These are phyloP conservation scores for Danaus chrysippus DNA, from an alignment of 2,888 invertebrate genomes.

Conservation along the genomic window DNA sequence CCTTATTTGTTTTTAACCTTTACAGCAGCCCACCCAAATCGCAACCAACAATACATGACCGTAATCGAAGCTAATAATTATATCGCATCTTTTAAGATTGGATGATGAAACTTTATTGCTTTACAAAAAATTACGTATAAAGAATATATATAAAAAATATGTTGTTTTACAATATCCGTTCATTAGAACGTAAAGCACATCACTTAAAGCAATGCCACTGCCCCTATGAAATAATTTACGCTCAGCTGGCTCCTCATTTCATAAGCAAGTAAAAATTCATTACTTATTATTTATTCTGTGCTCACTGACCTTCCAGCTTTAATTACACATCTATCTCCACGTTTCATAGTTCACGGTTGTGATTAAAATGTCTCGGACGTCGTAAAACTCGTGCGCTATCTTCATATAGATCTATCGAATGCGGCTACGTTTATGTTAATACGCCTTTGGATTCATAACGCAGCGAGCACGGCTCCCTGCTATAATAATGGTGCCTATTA, in stretches of 20 bases:
- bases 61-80: constrained; percentile 8
- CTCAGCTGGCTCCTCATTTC: constrained; percentile 69
- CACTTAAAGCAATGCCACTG: constrained; percentile 63
- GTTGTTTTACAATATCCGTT: constrained; percentile 47
- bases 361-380: constrained; percentile 67
- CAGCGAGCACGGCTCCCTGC: constrained; percentile 64
- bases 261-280: constrained; percentile 69
- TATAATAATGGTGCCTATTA: constrained; percentile 68
- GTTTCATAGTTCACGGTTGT: constrained; percentile 77
- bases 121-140: constrained; percentile 26
- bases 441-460: constrained; percentile 70
- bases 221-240: constrained; percentile 74
- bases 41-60: constrained; percentile 1
- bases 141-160: constrained; percentile 29
- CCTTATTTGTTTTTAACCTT: constrained; percentile 6
- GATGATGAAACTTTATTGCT: constrained; percentile 22
- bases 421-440: constrained; percentile 65
- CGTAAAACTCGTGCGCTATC: constrained; percentile 67
- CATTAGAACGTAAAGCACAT: constrained; percentile 54
- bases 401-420: constrained; percentile 51
- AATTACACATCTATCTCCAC: constrained; percentile 60
- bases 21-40: constrained; percentile 2
- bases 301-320: constrained; percentile 76
- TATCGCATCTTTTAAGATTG: constrained; percentile 10
- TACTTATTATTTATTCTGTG: constrained; percentile 69